Evolutionary conservation across 2,888 invertebrate species (phyloP), one percentile per base, ranked within the genome.

Genomic region (Drosophila tripunctata): DNA sequence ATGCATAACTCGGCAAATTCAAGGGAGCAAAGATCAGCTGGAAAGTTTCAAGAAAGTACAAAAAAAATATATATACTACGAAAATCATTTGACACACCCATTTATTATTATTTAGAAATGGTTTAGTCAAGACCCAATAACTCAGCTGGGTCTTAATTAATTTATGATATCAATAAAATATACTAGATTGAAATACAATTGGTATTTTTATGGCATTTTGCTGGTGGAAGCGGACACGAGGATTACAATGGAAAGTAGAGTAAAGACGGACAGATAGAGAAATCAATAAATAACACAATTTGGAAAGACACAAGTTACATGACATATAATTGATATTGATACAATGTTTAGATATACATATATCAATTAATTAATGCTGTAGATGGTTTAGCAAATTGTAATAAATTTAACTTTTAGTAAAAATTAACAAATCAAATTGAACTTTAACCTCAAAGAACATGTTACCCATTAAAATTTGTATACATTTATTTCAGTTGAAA

Each of bases 51-150:
- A 6, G 14, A 31, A 55, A 50, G n/a, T 38, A 40, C 1, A 47
- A 22, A 35, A 15, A 47, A 63, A n/a, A n/a, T 3, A 3, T 3
- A 8, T 27, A 8, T 10, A 21, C 3, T 27, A 27, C 10, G 10
- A 8, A 27, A 10, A 5, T 27, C 3, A 27, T n/a, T 17, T 14
- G 63, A 70, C 70, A 70, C 55, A 71, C 66, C 61, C 71, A 61
- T 56, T 69, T 65, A 30, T 48, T 57, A 10, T 44, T 45, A 31
- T 50, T 24, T 17, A 15, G 43, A n/a, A 33, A 36, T 35, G 40
- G 45, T 36, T 45, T 40, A 58, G 54, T 47, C 45, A 45, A 45
- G 27, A 15, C 35, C 44, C 50, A 54, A 58, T 47, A 43, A 45
- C 44, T 55, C 24, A 51, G 41, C 5, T 24, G 30, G 22, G 14